Evolutionary conservation across 1,140 invertebrate species (phyloP).

Genomic region (Drosophila nebulosa): DNA sequence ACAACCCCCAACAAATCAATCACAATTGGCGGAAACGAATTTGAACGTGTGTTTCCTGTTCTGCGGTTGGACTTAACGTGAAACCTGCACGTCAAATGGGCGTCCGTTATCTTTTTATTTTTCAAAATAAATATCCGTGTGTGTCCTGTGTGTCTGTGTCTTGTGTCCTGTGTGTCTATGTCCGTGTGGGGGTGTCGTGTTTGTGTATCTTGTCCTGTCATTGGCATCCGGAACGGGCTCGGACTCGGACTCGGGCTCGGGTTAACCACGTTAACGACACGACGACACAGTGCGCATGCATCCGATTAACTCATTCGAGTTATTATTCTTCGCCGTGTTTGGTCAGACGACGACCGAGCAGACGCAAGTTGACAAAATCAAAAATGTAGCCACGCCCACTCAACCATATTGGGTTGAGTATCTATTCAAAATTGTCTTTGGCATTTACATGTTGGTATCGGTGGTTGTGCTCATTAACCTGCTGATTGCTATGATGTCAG

Average conservation of each 20-base stretch:
- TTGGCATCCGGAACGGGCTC: slow-evolving; percentile 18
- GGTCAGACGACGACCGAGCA: slow-evolving; percentile 95
- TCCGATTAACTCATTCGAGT: slow-evolving; percentile 95
- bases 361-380: slow-evolving; percentile 83
- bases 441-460: slow-evolving; percentile 98
- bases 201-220: slow-evolving; percentile 37
- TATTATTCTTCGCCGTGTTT: slow-evolving; percentile 99
- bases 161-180: slow-evolving; percentile 38
- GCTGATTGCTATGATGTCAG: slow-evolving; percentile 99
- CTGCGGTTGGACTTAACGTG: slow-evolving; percentile 16
- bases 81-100: slow-evolving; percentile 61
- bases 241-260: too few relatives aligned
- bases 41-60: background rate
- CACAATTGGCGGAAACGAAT: slow-evolving; percentile 6
- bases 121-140: slow-evolving; percentile 53
- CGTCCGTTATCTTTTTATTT: slow-evolving; percentile 80
- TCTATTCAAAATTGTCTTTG: slow-evolving; percentile 91
- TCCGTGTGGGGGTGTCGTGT: slow-evolving; percentile 67
- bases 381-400: slow-evolving; percentile 81
- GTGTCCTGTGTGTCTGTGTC: slow-evolving; percentile 38
- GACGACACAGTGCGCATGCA: slow-evolving; percentile 92
- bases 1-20: background rate
- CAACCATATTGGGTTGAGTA: slow-evolving; percentile 89
- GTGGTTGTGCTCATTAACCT: slow-evolving; percentile 99
- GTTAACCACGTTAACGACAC: slow-evolving; percentile 1